Evolutionary conservation across 2,113 vertebrate species (phyloP).

Genomic region (Sminthopsis crassicaudata): DNA sequence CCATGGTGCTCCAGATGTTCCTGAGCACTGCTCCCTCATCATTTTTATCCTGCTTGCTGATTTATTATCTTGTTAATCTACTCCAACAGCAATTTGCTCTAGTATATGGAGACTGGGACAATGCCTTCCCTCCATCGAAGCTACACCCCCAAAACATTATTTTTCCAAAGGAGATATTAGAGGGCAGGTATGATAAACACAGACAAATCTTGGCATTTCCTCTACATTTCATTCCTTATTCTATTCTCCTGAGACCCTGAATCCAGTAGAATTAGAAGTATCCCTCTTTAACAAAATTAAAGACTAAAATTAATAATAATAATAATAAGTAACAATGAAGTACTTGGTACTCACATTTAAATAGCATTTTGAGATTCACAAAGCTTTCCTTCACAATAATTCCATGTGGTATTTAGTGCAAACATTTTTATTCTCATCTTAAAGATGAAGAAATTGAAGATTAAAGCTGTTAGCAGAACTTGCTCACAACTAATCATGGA

Average conservation of each 20-base stretch:
- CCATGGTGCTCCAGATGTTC: background rate
- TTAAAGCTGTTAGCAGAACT: background rate
- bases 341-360: background rate
- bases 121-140: background rate
- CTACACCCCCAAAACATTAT: background rate
- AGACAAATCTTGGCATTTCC: background rate
- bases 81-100: slow-evolving; percentile 63
- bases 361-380: background rate
- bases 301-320: background rate
- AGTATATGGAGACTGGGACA: fast-evolving
- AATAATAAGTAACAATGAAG: background rate
- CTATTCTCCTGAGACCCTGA: background rate
- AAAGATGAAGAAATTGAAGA: background rate
- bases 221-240: background rate
- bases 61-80: slow-evolving; percentile 68
- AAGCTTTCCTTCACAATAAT: background rate
- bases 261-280: background rate
- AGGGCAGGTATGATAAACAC: background rate
- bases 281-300: background rate
- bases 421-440: background rate
- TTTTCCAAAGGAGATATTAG: background rate
- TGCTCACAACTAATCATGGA: background rate
- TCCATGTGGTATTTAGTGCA: background rate
- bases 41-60: slow-evolving; percentile 77
- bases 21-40: slow-evolving; percentile 53